Conservation (phyloP, 2,797 vertebrate genomes). For the Falco peregrinus region DNA sequence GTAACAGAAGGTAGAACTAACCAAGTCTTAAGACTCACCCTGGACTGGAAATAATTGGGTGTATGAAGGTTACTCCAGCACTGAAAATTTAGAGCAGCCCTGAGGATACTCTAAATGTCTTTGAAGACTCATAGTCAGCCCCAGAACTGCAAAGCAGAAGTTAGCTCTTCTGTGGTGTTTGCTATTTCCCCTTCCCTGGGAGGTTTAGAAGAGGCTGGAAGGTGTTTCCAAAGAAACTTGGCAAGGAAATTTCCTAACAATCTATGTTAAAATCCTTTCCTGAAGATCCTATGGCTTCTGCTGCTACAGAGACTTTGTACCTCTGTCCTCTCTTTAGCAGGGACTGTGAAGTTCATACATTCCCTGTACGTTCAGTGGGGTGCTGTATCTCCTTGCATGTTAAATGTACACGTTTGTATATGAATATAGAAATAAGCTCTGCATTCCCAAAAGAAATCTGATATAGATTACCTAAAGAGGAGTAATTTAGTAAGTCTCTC, state of each 20-base stretch:
- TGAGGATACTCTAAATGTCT: neutral
- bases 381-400: neutral
- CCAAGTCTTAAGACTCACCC: neutral
- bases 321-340: neutral
- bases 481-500: neutral
- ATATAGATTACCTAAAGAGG: neutral
- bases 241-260: neutral
- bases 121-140: neutral
- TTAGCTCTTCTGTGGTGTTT: neutral
- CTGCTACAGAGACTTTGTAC: neutral
- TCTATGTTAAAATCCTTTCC: neutral
- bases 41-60: neutral
- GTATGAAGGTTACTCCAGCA: neutral
- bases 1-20: neutral
- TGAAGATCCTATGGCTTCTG: neutral
- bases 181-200: neutral
- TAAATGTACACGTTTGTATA: neutral
- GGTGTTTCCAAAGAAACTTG: neutral
- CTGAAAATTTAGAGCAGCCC: neutral
- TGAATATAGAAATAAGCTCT: neutral
- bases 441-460: neutral
- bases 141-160: neutral
- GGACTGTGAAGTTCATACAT: neutral
- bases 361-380: neutral
- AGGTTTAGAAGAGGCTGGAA: neutral